Conservation (phyloP, 2,797 vertebrate genomes). For the Pseudochirops corinnae region DNA sequence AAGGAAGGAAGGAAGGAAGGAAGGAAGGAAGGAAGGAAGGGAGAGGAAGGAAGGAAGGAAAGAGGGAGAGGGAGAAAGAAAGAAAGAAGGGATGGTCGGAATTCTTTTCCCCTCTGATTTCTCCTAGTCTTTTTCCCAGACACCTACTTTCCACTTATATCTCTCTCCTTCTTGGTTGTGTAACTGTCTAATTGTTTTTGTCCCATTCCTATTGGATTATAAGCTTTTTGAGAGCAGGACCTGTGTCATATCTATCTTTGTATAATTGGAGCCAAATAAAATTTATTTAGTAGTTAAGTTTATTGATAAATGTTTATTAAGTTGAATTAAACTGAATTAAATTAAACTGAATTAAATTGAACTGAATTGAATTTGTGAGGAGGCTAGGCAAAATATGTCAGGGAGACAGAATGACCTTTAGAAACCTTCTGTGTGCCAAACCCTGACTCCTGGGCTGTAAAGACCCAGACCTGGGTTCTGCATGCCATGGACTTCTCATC, state of each 20-base stretch:
- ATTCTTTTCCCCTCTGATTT: background rate
- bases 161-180: background rate
- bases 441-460: background rate
- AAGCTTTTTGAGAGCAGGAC: background rate
- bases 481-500: background rate
- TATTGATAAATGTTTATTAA: background rate
- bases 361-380: background rate
- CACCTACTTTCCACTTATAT: background rate
- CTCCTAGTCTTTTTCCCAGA: background rate
- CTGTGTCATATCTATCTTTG: background rate
- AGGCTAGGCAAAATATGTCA: background rate
- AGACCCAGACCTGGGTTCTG: background rate
- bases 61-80: rapidly evolving
- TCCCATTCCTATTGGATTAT: background rate
- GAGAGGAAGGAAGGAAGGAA: no score
- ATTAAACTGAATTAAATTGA: background rate
- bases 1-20: background rate
- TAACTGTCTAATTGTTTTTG: background rate
- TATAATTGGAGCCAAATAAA: background rate
- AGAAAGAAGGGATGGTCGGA: no score
- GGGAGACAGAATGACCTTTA: background rate
- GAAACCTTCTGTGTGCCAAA: background rate
- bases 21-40: no score
- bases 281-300: background rate
- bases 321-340: background rate